phyloP scores from a whole-genome alignment of 1,140 invertebrate species.

The Aphelinus atriplicis region DNA sequence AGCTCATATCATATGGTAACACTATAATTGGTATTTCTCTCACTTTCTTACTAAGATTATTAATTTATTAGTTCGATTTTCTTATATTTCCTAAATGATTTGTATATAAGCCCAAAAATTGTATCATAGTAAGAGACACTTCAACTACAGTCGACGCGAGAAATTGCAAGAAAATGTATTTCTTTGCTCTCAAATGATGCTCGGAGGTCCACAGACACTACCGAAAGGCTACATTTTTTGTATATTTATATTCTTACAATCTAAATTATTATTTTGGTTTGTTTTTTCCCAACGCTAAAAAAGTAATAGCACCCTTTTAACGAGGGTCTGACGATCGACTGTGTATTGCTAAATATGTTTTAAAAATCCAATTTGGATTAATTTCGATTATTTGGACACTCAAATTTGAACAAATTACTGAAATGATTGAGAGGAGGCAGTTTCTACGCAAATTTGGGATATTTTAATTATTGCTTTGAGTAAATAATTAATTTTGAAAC shows the following conservation, averaged over 20 bases:
- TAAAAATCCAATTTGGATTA: too few species aligned
- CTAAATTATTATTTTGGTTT: slow-evolving; percentile 11
- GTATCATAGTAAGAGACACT: slow-evolving; percentile 12
- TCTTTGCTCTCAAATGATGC: slow-evolving; percentile 10
- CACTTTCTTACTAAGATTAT: neutral
- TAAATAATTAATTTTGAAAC: too few species aligned
- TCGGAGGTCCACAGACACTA: slow-evolving; percentile 37
- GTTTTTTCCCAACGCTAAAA: neutral
- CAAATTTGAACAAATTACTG: too few species aligned
- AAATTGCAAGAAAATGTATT: slow-evolving; percentile 23
- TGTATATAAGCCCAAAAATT: slow-evolving; percentile 30
- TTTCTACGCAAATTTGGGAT: too few species aligned
- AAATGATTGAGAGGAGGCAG: too few species aligned
- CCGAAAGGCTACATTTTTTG: slow-evolving; percentile 35
- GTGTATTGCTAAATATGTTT: too few species aligned
- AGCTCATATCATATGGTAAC: slow-evolving; percentile 4
- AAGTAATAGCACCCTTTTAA: neutral
- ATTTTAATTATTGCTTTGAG: too few species aligned
- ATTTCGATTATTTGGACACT: too few species aligned
- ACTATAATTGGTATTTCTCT: slow-evolving; percentile 11
- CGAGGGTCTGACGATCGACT: slow-evolving; percentile 6
- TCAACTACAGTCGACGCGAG: slow-evolving; percentile 17
- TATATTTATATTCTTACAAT: neutral
- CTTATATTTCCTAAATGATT: slow-evolving; percentile 2
- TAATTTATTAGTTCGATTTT: slow-evolving; percentile 9